phyloP scores from a whole-genome alignment of 2,888 invertebrate species.

The Hypomecis atomaria region DNA sequence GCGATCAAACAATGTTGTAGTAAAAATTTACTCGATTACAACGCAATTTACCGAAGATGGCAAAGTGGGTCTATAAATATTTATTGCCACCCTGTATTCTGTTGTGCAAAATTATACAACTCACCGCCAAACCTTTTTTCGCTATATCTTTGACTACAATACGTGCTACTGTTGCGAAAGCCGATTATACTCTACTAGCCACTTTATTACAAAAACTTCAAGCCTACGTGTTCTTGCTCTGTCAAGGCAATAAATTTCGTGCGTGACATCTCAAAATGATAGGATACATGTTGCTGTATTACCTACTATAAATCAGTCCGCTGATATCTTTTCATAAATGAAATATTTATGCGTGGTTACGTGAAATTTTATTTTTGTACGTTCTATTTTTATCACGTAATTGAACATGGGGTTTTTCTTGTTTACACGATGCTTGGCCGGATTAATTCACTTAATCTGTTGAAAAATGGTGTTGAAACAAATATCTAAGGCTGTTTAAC shows the following conservation, averaged over 20 bases:
- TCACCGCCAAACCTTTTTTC: slow-evolving; percentile 59
- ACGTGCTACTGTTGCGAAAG: slow-evolving; percentile 58
- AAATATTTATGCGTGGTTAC: slow-evolving; percentile 40
- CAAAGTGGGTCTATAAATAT: slow-evolving; percentile 79
- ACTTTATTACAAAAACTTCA: slow-evolving; percentile 57
- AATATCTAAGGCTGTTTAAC: slow-evolving; percentile 71
- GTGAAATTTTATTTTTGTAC: slow-evolving; percentile 38
- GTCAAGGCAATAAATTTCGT: slow-evolving; percentile 49
- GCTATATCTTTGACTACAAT: slow-evolving; percentile 62
- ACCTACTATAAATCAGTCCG: slow-evolving; percentile 54
- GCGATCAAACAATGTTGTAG: slow-evolving; percentile 52
- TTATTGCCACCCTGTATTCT: slow-evolving; percentile 69
- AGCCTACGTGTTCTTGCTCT: slow-evolving; percentile 44
- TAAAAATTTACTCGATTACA: slow-evolving; percentile 76
- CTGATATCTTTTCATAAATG: slow-evolving; percentile 44
- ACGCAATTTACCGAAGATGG: slow-evolving; percentile 73
- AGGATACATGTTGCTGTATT: slow-evolving; percentile 54
- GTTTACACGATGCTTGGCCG: slow-evolving; percentile 55
- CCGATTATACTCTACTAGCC: slow-evolving; percentile 48
- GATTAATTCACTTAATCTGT: slow-evolving; percentile 67
- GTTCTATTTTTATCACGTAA: slow-evolving; percentile 43
- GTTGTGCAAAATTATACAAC: slow-evolving; percentile 66
- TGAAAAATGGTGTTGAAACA: slow-evolving; percentile 71
- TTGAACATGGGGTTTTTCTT: slow-evolving; percentile 37
- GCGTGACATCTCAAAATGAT: slow-evolving; percentile 60